Percentiles rank a stretch among this genome's conserved stretches.
Conservation (phyloP, 2,797 vertebrate species). For the Cheirogaleus major region DNA sequence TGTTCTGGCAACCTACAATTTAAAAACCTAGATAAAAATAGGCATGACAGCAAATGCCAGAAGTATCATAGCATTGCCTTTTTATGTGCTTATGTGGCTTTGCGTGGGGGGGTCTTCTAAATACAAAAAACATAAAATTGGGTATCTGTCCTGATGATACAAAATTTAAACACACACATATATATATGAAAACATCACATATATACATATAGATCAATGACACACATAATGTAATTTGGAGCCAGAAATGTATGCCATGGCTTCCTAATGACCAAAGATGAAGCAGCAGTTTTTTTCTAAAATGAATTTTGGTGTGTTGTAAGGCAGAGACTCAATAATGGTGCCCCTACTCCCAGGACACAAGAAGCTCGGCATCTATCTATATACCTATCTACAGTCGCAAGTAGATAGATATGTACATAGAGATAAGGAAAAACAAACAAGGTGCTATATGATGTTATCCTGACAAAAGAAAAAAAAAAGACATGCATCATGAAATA, state of each 20-base stretch:
- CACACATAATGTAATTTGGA: constrained; percentile 55
- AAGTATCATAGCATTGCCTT: not conserved
- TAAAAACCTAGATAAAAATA: constrained; percentile 55
- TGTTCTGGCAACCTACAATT: constrained; percentile 66
- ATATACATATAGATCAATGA: constrained; percentile 64
- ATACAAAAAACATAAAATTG: constrained; percentile 57
- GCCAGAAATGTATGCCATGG: constrained; percentile 62
- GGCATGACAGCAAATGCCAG: constrained; percentile 31
- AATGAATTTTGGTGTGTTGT: constrained; percentile 65
- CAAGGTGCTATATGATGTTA: constrained; percentile 86
- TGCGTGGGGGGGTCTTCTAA: constrained; percentile 43
- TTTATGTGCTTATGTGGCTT: not conserved
- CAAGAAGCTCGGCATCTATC: constrained; percentile 77
- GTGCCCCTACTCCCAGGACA: constrained; percentile 71
- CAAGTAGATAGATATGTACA: constrained; percentile 74
- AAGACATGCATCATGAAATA: constrained; percentile 87
- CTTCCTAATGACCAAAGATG: constrained; percentile 52
- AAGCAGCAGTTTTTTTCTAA: constrained; percentile 63
- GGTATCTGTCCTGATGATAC: constrained; percentile 46
- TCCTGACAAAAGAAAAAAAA: constrained; percentile 88
- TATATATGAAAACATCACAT: constrained; percentile 67
- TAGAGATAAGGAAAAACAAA: constrained; percentile 80
- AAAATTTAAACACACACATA: constrained; percentile 62
- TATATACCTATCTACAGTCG: constrained; percentile 76
- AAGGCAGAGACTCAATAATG: constrained; percentile 82